phyloP scores from a whole-genome alignment of 2,888 invertebrate species.

The Coelogynopora nodosa region DNA sequence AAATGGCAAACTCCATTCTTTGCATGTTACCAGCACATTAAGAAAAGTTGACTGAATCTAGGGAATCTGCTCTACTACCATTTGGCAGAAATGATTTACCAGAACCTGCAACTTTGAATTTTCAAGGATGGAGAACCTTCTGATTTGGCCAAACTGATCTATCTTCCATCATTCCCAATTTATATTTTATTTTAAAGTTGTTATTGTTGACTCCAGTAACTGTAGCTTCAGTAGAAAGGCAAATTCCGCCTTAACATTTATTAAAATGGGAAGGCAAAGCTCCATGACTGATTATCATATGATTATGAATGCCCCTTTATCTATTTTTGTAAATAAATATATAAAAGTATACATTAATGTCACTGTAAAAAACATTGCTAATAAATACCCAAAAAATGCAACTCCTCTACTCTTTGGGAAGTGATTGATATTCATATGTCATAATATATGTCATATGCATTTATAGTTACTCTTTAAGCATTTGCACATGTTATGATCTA shows the following conservation, averaged over 20 bases:
- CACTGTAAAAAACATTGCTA: neutral
- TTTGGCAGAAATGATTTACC: conserved; percentile 7
- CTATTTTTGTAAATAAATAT: neutral
- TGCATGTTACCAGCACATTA: conserved; percentile 3
- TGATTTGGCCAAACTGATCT: neutral
- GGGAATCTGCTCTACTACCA: conserved; percentile 5
- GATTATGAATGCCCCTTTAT: neutral
- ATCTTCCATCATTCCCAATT: neutral
- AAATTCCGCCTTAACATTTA: neutral
- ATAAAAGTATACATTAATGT: neutral
- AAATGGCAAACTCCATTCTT: neutral
- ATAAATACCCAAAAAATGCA: neutral
- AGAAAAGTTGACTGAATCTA: conserved; percentile 1
- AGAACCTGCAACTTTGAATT: neutral
- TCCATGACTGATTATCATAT: neutral
- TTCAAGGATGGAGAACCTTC: neutral
- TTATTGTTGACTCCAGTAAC: neutral
- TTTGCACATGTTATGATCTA: neutral
- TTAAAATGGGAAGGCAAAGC: neutral
- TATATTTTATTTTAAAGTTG: neutral
- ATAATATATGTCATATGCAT: neutral
- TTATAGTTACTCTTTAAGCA: neutral
- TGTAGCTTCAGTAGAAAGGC: neutral
- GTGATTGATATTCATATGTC: neutral
- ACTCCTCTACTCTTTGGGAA: neutral